Evolutionary conservation across 2,888 invertebrate species (phyloP), one percentile per base, ranked within the genome.

Genomic region (Scaptomyza reducta): DNA sequence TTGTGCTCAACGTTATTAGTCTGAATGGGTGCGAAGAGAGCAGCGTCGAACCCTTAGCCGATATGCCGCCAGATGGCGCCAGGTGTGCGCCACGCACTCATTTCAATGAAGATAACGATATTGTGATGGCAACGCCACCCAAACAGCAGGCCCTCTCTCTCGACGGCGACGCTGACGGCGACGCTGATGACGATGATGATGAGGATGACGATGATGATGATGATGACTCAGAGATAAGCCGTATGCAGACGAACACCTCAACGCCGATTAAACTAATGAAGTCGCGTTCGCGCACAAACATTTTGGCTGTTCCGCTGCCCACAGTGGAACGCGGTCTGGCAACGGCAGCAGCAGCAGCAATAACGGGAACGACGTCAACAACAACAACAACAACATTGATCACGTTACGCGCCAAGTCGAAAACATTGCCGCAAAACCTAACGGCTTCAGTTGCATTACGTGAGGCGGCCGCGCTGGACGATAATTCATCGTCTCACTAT

Each of bases 391-490:
- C 74, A 41, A 79, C 77, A 29, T 65, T 79, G 68, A 87, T 89
- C 51, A 78, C 89, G 51, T 73, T 90, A 53, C 88, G 89, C 70
- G 93, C 93, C 78, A 94, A 94, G 90, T 93, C 94, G 2, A 94
- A 94, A 91, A 94, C 94, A 1, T 90, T 94, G 63, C 94, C 94
- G 46, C 94, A 94, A 90, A 94, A 94, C 90, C 90, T 94, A 68
- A 91, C 92, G 47, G 89, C 91, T 38, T 89, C 90, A 77, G 81
- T 90, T 65, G 88, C 73, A 55, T 50, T 91, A 64, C 85, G 87
- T 62, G 90, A 89, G 67, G 88, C 88, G 46, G 89, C 89, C 55
- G 88, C 88, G 29, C 58, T 89, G 74, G 85, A 80, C 42, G 77
- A 73, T 11, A 73, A 64, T 27, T 47, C 63, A 42, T 54, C 73